Conservation (phyloP, 1,140 invertebrate species). For the Acromyrmex charruanus region DNA sequence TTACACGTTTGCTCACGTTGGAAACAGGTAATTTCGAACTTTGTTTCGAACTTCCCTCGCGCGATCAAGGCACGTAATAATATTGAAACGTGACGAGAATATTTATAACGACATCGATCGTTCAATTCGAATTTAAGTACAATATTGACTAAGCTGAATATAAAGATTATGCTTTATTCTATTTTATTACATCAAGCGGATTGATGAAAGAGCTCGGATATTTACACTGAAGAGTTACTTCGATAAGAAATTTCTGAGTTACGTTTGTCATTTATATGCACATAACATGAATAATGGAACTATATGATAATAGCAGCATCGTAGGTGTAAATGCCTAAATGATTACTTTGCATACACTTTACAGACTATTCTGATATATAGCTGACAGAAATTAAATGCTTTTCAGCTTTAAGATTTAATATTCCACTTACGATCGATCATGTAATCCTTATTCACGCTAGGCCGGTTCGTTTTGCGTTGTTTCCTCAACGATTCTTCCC, state of each 20-base stretch:
- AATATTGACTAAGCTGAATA: background rate
- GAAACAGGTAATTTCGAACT: constrained; percentile 28
- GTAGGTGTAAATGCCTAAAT: constrained; percentile 9
- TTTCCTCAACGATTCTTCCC: constrained; percentile 25
- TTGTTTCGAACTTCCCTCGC: constrained; percentile 20
- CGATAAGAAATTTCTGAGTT: background rate
- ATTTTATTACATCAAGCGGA: background rate
- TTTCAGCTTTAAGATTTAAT: constrained; percentile 34
- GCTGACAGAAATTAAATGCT: constrained; percentile 22
- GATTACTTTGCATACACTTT: constrained; percentile 18
- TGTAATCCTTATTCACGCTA: background rate
- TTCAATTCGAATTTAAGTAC: background rate
- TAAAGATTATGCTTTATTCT: background rate
- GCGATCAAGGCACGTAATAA: constrained; percentile 32
- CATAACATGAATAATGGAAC: constrained; percentile 14
- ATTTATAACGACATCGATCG: background rate
- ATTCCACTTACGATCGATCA: constrained; percentile 36
- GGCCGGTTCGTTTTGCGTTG: background rate
- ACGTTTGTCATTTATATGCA: background rate
- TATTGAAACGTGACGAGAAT: constrained; percentile 36
- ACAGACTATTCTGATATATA: background rate
- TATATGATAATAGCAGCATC: background rate
- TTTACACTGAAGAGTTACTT: background rate
- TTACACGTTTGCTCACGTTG: background rate
- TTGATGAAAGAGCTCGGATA: background rate